Conservation (phyloP, 2,113 vertebrate genomes). For the Paracanthobrama guichenoti region DNA sequence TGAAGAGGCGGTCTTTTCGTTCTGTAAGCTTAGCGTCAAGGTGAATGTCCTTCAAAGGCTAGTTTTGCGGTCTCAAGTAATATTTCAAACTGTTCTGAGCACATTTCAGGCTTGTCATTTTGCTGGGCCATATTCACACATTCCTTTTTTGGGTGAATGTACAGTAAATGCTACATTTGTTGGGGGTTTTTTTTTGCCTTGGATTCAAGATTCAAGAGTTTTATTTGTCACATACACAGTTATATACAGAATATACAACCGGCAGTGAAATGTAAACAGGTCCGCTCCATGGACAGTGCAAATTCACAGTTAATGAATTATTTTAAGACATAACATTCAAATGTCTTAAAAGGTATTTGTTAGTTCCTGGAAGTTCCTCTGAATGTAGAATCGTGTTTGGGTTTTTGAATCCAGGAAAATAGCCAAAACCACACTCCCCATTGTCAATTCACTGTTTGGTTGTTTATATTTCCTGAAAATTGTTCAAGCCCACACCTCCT, state of each 20-base stretch:
- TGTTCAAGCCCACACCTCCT: neutral
- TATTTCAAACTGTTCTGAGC: neutral
- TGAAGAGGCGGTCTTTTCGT: conserved; percentile 53
- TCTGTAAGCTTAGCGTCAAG: conserved; percentile 1
- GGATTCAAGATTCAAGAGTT: too few relatives aligned
- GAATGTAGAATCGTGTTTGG: neutral
- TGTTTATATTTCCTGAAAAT: conserved; percentile 16
- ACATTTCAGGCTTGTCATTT: neutral
- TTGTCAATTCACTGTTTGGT: conserved; percentile 6
- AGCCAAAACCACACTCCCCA: neutral
- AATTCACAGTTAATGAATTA: too few relatives aligned
- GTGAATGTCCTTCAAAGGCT: neutral
- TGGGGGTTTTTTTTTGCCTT: too few relatives aligned
- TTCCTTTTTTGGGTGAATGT: neutral
- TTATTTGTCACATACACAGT: too few relatives aligned
- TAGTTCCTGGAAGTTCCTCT: neutral
- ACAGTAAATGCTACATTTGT: neutral
- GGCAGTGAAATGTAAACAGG: too few relatives aligned
- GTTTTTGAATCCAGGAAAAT: neutral
- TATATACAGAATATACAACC: too few relatives aligned
- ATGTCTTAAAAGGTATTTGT: conserved; percentile 3
- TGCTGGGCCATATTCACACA: neutral
- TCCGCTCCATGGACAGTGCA: too few relatives aligned
- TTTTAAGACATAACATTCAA: too few relatives aligned
- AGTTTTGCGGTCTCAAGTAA: neutral